These are phyloP conservation scores for Accipiter virgatus DNA, from an alignment of 2,113 vertebrate species.

Conservation along the genomic window DNA sequence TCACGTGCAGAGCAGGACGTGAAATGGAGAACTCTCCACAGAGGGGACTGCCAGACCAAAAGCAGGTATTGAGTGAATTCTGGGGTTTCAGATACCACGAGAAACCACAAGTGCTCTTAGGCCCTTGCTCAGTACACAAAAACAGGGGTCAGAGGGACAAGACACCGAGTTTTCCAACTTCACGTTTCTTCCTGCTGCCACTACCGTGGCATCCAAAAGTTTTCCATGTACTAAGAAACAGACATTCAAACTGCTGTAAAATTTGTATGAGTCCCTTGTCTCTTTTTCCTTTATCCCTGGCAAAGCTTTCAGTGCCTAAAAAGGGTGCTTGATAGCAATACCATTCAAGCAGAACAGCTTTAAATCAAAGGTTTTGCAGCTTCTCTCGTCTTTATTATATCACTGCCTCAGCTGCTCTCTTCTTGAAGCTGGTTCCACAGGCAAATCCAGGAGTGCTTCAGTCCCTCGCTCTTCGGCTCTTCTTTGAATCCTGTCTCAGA, in stretches of 20 bases:
- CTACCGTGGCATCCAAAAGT: background rate
- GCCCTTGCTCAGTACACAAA: background rate
- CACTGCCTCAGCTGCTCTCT: background rate
- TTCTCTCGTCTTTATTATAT: background rate
- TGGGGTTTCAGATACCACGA: accelerated
- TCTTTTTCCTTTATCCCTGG: background rate
- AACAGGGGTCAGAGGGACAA: background rate
- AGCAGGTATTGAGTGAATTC: background rate
- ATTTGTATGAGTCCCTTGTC: background rate
- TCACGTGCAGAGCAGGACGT: background rate
- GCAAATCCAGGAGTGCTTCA: background rate
- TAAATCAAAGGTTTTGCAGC: background rate
- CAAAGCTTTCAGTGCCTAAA: background rate
- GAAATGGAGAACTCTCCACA: background rate
- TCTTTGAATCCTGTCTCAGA: background rate
- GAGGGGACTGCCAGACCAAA: background rate
- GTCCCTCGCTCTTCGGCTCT: background rate
- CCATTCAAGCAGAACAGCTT: background rate
- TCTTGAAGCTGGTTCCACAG: background rate
- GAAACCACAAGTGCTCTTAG: background rate
- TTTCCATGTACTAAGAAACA: background rate
- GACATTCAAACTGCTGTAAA: background rate
- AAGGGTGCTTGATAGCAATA: background rate
- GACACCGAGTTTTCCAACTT: background rate
- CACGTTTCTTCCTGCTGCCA: background rate